Evolutionary conservation across 1,140 invertebrate species (phyloP), one percentile per base, ranked within the genome.

Genomic region (Cyrtorhinus lividipennis): DNA sequence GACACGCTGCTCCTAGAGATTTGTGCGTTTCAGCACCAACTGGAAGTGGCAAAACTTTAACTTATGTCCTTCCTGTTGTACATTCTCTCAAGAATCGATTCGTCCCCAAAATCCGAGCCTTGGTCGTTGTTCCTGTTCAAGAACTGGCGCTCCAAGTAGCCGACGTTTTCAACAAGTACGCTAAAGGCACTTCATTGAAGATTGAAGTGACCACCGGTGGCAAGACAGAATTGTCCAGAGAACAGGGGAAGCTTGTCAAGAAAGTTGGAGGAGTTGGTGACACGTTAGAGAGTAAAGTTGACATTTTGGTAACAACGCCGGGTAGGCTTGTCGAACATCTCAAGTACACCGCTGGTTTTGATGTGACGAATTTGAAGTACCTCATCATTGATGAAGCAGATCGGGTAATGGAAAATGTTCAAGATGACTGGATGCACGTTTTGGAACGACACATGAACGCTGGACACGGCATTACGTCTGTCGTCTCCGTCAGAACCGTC

Each of bases 11-110:
- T 73, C 85, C 87, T 0, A 79, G 83, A 66, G 95, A 99, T 74
- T 79, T 96, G n/a, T 98, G 95, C 77, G 88, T 98, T 38, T 95
- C 92, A 23, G 92, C 95, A 46, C 93, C 95, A 22, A 99, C 96
- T 15, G 96, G 95, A 12, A 96, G 92, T 80, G 95, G 95, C 10
- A 99, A 99, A 79, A 98, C 95, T 0, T 74, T 98, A 57, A 85
- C 92, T 2, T 98, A 92, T 81, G 90, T 90, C 64, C 74, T 98
- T 62, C 95, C 95, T 13, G 85, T 98, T 57, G 77, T 99, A 56
- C 90, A 98, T 74, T 69, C 73, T 65, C 68, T 80, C 66, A 71
- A 72, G 64, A 58, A 67, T 15, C 64, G 75, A 61, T 67, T 76
- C 12, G 73, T 79, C 1, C 78, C 75, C 65, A 77, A 82, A 68